Conservation (phyloP, 1,140 invertebrate genomes). For the Cotesia chilonis region DNA sequence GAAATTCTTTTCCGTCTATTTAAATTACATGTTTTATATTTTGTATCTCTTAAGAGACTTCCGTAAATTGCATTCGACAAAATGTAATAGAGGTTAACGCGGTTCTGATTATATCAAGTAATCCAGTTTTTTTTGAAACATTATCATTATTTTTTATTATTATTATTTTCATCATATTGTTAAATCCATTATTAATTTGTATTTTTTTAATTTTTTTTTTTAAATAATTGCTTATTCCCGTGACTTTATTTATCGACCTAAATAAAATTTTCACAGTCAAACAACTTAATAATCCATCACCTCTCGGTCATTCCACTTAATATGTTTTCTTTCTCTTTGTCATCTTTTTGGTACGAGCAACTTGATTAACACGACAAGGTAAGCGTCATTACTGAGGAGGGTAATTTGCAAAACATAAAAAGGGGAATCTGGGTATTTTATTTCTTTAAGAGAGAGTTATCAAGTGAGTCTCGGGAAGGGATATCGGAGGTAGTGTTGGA, state of each 20-base stretch:
- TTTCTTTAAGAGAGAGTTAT: conserved; percentile 30
- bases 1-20: conserved; percentile 31
- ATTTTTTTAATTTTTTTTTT: conserved; percentile 33
- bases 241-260: conserved; percentile 38
- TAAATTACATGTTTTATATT: conserved; percentile 34
- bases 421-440: conserved; percentile 27
- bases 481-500: conserved; percentile 58
- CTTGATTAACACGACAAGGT: conserved; percentile 66
- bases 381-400: conserved; percentile 64
- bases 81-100: conserved; percentile 66
- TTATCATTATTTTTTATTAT: conserved; percentile 7
- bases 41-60: conserved; percentile 51
- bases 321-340: conserved; percentile 46
- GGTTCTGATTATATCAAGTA: conserved; percentile 67
- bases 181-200: conserved; percentile 20
- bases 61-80: conserved; percentile 64
- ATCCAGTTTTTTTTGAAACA: conserved; percentile 55
- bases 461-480: conserved; percentile 33
- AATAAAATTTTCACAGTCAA: conserved; percentile 34
- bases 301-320: conserved; percentile 44
- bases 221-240: conserved; percentile 56
- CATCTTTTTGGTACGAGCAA: conserved; percentile 66
- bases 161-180: conserved; percentile 19
- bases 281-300: conserved; percentile 34
- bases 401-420: conserved; percentile 52